Evolutionary conservation across 2,797 vertebrate genomes (phyloP).

Genomic region (Sebastiscus tertius): DNA sequence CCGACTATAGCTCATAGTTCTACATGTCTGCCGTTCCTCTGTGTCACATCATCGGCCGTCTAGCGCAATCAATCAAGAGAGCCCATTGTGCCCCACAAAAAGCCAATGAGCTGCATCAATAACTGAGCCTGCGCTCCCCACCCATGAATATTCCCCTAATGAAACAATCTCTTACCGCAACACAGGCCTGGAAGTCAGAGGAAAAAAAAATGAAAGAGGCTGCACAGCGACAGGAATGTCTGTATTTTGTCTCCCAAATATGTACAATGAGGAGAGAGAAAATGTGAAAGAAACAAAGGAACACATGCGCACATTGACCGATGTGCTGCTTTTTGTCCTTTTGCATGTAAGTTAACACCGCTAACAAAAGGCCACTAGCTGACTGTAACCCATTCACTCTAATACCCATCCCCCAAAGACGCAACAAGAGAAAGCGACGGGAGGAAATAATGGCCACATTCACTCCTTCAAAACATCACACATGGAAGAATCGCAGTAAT

Average conservation of each 20-base stretch:
- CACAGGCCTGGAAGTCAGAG: slow-evolving; percentile 30
- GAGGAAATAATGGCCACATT: slow-evolving; percentile 63
- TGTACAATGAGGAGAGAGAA: neutral
- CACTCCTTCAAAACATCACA: slow-evolving; percentile 69
- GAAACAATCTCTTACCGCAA: slow-evolving; percentile 66
- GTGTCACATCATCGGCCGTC: slow-evolving; percentile 68
- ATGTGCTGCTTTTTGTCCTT: slow-evolving; percentile 45
- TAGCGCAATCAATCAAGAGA: slow-evolving; percentile 71
- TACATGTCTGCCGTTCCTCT: slow-evolving; percentile 67
- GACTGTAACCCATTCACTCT: slow-evolving; percentile 54
- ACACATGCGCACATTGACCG: slow-evolving; percentile 33
- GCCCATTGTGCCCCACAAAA: slow-evolving; percentile 72
- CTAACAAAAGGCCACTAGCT: slow-evolving; percentile 59
- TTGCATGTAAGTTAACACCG: slow-evolving; percentile 43
- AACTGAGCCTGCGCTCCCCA: slow-evolving; percentile 60
- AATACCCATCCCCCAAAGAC: slow-evolving; percentile 56
- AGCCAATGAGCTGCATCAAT: slow-evolving; percentile 75
- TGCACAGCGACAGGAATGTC: slow-evolving; percentile 2
- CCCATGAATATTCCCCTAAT: slow-evolving; percentile 73
- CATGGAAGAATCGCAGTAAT: slow-evolving; percentile 62
- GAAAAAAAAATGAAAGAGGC: neutral
- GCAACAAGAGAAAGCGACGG: slow-evolving; percentile 49
- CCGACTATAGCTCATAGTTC: slow-evolving; percentile 55
- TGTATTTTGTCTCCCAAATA: slow-evolving; percentile 5
- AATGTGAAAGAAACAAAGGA: slow-evolving; percentile 1